Conservation (phyloP, 1,140 invertebrate species). For the Cyclina sinensis region DNA sequence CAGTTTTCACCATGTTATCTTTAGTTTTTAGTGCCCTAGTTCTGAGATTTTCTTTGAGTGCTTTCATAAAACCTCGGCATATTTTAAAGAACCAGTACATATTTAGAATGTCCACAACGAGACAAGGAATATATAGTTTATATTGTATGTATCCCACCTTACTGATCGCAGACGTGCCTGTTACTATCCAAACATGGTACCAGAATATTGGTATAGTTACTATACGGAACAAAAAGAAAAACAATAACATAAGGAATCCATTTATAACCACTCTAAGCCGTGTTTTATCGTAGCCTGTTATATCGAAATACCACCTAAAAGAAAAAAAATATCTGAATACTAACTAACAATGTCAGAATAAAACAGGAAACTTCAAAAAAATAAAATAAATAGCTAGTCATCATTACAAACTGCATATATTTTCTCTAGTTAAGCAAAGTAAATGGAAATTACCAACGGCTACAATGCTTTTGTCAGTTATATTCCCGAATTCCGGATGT, state of each 20-base stretch:
- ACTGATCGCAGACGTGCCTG: constrained; percentile 75
- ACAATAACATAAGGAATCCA: constrained; percentile 83
- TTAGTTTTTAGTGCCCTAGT: background rate
- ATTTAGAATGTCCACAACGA: constrained; percentile 82
- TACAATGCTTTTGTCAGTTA: too few species aligned
- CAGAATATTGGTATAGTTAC: constrained; percentile 82
- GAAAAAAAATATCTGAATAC: too few species aligned
- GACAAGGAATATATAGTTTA: constrained; percentile 80
- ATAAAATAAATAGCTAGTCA: too few species aligned
- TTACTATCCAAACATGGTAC: constrained; percentile 80
- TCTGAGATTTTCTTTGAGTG: constrained; percentile 49
- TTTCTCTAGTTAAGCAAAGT: too few species aligned
- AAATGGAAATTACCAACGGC: too few species aligned
- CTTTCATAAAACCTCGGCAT: constrained; percentile 80
- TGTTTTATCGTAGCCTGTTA: constrained; percentile 75
- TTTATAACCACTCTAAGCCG: constrained; percentile 81
- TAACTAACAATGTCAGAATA: too few species aligned
- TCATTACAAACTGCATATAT: too few species aligned
- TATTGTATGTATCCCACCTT: constrained; percentile 81
- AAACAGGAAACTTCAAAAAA: too few species aligned
- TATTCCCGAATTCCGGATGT: too few species aligned
- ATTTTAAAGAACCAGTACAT: constrained; percentile 85
- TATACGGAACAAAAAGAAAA: constrained; percentile 82
- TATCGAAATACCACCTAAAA: constrained; percentile 84
- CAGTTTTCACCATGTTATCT: too few species aligned